phyloP scores from a whole-genome alignment of 2,888 invertebrate genomes.

The Zygogramma bicolorata region DNA sequence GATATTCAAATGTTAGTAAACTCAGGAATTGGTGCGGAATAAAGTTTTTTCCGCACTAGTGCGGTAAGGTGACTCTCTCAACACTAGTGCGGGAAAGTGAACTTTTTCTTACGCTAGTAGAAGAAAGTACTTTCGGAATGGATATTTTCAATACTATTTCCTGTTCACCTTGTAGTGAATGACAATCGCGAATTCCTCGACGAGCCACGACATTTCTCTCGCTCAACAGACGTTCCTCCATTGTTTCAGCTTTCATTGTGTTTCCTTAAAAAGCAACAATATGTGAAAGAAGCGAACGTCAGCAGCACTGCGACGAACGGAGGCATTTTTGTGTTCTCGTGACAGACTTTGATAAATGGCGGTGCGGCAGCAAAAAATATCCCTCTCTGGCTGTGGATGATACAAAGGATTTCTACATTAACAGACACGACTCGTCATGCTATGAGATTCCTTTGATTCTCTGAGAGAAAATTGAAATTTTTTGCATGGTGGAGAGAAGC shows the following conservation, averaged over 20 bases:
- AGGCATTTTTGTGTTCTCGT: constrained; percentile 38
- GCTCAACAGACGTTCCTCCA: constrained; percentile 28
- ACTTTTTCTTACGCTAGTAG: too few species aligned
- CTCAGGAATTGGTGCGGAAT: too few species aligned
- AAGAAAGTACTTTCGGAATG: too few species aligned
- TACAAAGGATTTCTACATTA: constrained; percentile 9
- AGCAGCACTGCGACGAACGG: constrained; percentile 30
- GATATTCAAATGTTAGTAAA: too few species aligned
- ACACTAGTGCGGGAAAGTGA: too few species aligned
- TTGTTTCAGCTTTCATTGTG: constrained; percentile 37
- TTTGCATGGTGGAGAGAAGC: not conserved
- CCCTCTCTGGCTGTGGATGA: not conserved
- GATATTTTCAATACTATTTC: too few species aligned
- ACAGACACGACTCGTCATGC: constrained; percentile 3
- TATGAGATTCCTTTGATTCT: not conserved
- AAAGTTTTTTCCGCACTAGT: too few species aligned
- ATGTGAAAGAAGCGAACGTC: constrained; percentile 33
- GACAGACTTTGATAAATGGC: constrained; percentile 49
- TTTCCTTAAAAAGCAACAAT: constrained; percentile 33
- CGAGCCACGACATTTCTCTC: constrained; percentile 16
- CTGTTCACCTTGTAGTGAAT: not conserved
- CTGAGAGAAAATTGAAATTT: not conserved
- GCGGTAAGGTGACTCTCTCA: too few species aligned
- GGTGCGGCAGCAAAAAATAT: constrained; percentile 26
- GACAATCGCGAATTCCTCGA: not conserved